phyloP scores from a whole-genome alignment of 2,888 invertebrate species.

The Sminthurides aquaticus region DNA sequence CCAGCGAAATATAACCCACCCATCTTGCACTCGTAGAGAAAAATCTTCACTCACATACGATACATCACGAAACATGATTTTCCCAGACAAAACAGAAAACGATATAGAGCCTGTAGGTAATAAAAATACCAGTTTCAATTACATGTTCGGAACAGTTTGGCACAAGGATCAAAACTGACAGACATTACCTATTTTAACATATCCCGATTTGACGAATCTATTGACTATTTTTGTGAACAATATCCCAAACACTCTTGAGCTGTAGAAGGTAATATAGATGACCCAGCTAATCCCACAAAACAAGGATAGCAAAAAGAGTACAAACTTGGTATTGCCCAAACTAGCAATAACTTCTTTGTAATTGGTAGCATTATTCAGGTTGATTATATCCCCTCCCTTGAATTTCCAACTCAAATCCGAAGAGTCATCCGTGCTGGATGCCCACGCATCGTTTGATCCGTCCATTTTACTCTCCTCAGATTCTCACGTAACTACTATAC shows the following conservation, averaged over 20 bases:
- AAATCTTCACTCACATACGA: constrained; percentile 90
- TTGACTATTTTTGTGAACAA: constrained; percentile 82
- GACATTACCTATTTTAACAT: constrained; percentile 84
- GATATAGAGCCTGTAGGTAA: constrained; percentile 86
- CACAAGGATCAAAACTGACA: too few relatives aligned
- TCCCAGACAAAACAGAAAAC: constrained; percentile 90
- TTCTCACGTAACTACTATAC: too few relatives aligned
- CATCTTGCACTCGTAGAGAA: constrained; percentile 86
- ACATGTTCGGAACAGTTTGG: too few relatives aligned
- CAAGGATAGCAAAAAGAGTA: constrained; percentile 69
- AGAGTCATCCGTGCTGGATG: too few relatives aligned
- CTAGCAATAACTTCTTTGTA: constrained; percentile 25
- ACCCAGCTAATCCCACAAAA: constrained; percentile 81
- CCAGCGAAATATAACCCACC: constrained; percentile 95
- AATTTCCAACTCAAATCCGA: too few relatives aligned
- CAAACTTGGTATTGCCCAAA: constrained; percentile 71
- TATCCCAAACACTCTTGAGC: constrained; percentile 83
- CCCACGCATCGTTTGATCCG: too few relatives aligned
- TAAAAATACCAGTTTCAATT: too few relatives aligned
- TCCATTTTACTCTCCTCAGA: too few relatives aligned
- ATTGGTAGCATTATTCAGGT: constrained; percentile 5
- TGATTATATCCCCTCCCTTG: neutral
- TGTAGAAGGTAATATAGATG: constrained; percentile 89
- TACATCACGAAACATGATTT: constrained; percentile 96
- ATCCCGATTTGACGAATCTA: constrained; percentile 75